Base-by-base conservation (phyloP, 2,888 invertebrate species). In the Blastobasis adustella region DNA sequence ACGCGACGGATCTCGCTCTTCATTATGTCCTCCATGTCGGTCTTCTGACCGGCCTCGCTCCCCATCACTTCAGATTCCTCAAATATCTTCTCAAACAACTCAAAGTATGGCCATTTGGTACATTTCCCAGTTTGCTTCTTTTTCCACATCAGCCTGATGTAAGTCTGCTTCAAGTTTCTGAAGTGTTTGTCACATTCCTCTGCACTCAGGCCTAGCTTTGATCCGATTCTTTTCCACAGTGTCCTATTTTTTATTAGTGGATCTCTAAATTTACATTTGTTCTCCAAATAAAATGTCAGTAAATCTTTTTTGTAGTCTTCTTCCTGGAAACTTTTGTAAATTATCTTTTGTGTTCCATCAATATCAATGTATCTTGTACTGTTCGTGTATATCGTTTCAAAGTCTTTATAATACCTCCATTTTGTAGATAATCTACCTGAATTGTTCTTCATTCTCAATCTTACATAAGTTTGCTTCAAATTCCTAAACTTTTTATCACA, bases 151-250 rank as follows among this genome's bases (percentile, higher is more conserved):
- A 87, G 60, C 50, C 86, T 70, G 4, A 82, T 64, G 50, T 81
- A 88, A 1, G 87, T 86, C 55, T 86, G 86, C 60, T 88, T 88
- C 10, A 88, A 60, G 55, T 88, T 87, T 8, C 87, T 70, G 53
- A 84, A 88, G 53, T 86, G 86, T 47, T 79, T 76, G 54, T 85
- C 82, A 57, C 87, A 87, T 52, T 82, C 84, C 53, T 82, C 85
- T 5, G 79, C 59, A 2, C 81, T 69, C 46, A 86, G 56, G 0
- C 80, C 78, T 39, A 86, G 60, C 58, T 71, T 76, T 0, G 73
- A 65, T 5, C 73, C 73, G 5, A 88, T 70, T 23, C 66, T 58
- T 59, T 67, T 73, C 87, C 87, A 88, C 6, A 86, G 58, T 44
- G 61, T 65, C 58, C 77, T 85, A 57, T 85, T 86, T 58, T 79